Evolutionary conservation across 2,797 vertebrate genomes (phyloP).

Genomic region (Anguilla megastoma): DNA sequence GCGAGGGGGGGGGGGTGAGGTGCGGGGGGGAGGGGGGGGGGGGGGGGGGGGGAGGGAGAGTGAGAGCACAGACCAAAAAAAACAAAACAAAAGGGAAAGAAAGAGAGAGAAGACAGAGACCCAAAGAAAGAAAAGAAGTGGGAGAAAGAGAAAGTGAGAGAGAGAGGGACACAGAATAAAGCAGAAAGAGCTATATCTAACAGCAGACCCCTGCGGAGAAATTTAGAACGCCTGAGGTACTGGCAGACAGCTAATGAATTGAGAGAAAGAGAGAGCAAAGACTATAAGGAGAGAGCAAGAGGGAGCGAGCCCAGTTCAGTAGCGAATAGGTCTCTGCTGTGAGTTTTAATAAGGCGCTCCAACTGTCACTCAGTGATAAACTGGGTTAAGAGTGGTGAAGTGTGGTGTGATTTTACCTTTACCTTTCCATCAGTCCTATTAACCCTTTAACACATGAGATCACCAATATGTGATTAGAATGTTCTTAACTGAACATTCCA

Average conservation of each 20-base stretch:
- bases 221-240: neutral
- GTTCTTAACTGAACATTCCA: too few relatives aligned
- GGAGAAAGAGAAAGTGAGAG: neutral
- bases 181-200: neutral
- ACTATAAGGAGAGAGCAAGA: neutral
- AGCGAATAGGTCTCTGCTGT: neutral
- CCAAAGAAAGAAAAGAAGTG: too few relatives aligned
- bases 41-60: constrained; percentile 10
- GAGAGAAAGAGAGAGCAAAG: neutral
- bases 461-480: too few relatives aligned
- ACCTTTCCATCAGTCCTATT: neutral
- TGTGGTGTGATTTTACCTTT: neutral
- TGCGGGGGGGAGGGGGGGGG: neutral
- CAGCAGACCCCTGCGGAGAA: neutral
- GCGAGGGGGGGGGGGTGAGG: constrained; percentile 45
- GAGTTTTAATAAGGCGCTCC: constrained; percentile 13
- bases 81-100: neutral
- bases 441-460: too few relatives aligned
- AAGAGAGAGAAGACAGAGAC: neutral
- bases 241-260: neutral
- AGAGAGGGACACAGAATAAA: neutral
- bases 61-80: neutral
- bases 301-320: neutral
- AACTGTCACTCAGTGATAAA: neutral
- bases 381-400: neutral